Conservation (phyloP, 2,113 vertebrate species). For the Gobiocypris rarus region DNA sequence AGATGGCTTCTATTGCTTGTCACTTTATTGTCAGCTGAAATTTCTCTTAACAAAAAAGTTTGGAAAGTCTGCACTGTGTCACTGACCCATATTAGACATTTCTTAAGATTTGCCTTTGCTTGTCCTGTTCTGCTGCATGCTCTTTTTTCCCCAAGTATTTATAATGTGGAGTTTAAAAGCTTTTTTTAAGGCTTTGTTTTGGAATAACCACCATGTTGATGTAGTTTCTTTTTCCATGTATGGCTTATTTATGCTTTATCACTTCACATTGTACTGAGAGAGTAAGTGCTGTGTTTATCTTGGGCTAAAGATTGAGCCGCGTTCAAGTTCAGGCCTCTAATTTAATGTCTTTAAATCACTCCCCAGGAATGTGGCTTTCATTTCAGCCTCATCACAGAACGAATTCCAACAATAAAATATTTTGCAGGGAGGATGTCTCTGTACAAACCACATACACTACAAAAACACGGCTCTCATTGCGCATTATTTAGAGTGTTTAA, state of each 20-base stretch:
- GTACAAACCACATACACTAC: slow-evolving; percentile 39
- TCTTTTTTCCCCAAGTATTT: slow-evolving; percentile 32
- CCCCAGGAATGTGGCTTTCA: slow-evolving; percentile 56
- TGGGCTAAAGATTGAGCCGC: slow-evolving; percentile 45
- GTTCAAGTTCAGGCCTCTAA: slow-evolving; percentile 26
- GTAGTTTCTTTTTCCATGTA: slow-evolving; percentile 50
- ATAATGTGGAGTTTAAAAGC: slow-evolving; percentile 50
- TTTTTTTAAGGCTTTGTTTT: slow-evolving; percentile 41
- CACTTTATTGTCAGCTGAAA: too few species aligned
- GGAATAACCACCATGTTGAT: slow-evolving; percentile 43
- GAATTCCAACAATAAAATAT: slow-evolving; percentile 53
- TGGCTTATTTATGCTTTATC: slow-evolving; percentile 55
- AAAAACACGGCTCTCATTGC: slow-evolving; percentile 36
- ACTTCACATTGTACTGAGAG: slow-evolving; percentile 35
- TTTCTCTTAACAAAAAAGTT: neutral
- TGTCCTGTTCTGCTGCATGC: slow-evolving; percentile 12
- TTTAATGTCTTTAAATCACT: slow-evolving; percentile 57
- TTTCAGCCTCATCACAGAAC: slow-evolving; percentile 47
- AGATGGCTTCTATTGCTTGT: too few species aligned
- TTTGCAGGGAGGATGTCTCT: slow-evolving; percentile 45
- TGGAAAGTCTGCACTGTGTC: slow-evolving; percentile 4
- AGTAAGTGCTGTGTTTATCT: slow-evolving; percentile 52
- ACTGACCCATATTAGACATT: slow-evolving; percentile 59
- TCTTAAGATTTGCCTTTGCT: slow-evolving; percentile 45
- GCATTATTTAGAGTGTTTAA: slow-evolving; percentile 60